Evolutionary conservation across 2,113 vertebrate species (phyloP).

Genomic region (Alaudala cheleensis): DNA sequence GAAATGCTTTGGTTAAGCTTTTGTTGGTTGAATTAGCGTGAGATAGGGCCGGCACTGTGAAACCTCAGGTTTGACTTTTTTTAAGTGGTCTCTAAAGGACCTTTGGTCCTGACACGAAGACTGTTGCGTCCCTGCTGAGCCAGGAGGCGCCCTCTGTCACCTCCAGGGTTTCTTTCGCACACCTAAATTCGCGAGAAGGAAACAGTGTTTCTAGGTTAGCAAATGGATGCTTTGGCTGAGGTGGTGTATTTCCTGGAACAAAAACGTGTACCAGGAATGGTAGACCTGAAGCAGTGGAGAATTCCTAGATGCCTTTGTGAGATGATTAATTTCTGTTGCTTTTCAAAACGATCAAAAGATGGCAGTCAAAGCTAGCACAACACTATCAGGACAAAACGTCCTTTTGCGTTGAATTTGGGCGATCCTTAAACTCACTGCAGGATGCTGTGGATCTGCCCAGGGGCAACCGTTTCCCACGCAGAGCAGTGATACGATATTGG

Average conservation of each 20-base stretch:
- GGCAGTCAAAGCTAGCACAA: constrained; percentile 60
- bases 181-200: not conserved
- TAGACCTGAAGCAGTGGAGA: not conserved
- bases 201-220: not conserved
- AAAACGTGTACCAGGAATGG: not conserved
- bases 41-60: not conserved
- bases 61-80: not conserved
- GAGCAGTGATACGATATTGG: not conserved
- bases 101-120: not conserved
- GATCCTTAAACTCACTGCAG: not conserved
- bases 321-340: not conserved
- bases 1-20: not conserved
- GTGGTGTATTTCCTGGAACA: not conserved
- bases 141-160: not conserved
- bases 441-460: not conserved
- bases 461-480: not conserved
- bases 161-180: not conserved
- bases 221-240: not conserved
- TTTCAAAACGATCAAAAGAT: constrained; percentile 52
- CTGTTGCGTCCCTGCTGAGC: not conserved
- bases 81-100: not conserved
- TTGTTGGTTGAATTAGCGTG: not conserved
- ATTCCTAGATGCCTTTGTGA: not conserved
- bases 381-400: not conserved
- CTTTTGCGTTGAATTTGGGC: not conserved